These are phyloP conservation scores for Istiophorus platypterus DNA, from an alignment of 2,113 vertebrate species.

Conservation along the genomic window DNA sequence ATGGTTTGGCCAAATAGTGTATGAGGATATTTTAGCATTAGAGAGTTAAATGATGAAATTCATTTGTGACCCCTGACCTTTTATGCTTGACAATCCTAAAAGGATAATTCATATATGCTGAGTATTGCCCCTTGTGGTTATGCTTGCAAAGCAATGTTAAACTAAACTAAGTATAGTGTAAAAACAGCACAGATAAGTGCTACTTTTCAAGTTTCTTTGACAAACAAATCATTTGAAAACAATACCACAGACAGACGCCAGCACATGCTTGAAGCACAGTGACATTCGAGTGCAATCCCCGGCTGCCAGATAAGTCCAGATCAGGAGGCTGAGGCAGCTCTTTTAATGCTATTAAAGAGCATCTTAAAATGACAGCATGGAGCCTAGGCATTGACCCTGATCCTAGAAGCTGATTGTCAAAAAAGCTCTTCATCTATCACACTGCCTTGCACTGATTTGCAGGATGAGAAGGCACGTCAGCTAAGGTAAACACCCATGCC, in stretches of 20 bases:
- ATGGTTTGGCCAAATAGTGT: background rate
- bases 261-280: constrained; percentile 44
- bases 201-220: constrained; percentile 14
- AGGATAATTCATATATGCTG: background rate
- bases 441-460: constrained; percentile 43
- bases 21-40: background rate
- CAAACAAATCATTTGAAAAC: constrained; percentile 25
- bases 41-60: background rate
- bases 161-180: background rate
- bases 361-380: constrained; percentile 72
- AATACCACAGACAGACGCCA: constrained; percentile 48
- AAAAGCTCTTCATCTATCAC: constrained; percentile 51
- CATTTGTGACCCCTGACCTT: constrained; percentile 20
- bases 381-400: constrained; percentile 68
- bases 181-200: constrained; percentile 5
- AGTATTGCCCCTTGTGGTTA: background rate
- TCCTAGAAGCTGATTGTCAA: constrained; percentile 63
- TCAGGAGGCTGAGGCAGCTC: constrained; percentile 75
- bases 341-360: constrained; percentile 78
- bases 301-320: constrained; percentile 77
- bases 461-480: constrained; percentile 18
- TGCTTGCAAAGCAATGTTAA: background rate
- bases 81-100: background rate
- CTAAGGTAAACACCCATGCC: constrained; percentile 45
- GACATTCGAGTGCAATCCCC: constrained; percentile 72